Base-by-base conservation (phyloP, 1,140 invertebrate genomes). In the Drosophila virilis region DNA sequence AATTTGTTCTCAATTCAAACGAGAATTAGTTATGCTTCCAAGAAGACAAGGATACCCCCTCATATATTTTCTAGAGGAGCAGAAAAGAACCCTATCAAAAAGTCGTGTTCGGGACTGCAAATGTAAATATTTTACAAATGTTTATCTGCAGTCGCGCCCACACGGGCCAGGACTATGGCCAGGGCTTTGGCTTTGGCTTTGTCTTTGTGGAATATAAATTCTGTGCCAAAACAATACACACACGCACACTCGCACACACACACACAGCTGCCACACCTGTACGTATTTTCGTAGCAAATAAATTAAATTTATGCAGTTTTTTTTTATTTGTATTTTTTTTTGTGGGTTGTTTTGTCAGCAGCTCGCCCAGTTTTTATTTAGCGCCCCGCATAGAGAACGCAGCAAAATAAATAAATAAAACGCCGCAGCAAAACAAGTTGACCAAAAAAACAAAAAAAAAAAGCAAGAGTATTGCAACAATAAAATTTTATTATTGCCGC, bases 231-330 rank as follows among this genome's bases (percentile, higher is more conserved):
- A 71, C 68, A 76, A 76, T 66, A 72, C 60, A 40, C 22, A 28
- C 22, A 48, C 66, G 37, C 51, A 57, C 48, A 38, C 48, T 22
- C n/a, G 50, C 68, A 32, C 42, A 32, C 43, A 13, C n/a, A 52
- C 59, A 45, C 17, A 38, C 43, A 65, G 45, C 50, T 68, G 69
- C 60, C 68, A 75, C 77, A 86, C 83, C 83, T 88, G 83, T 40
- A 54, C 50, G 59, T 52, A 42, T 64, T 70, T 61, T n/a, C 59
- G 43, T 28, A 52, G 79, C 75, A 84, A 88, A 88, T 88, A 89
- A 88, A 88, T 88, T 80, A 89, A 80, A 88, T 89, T 86, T 89
- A 83, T 88, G 83, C 80, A 70, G 83, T 77, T 88, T 88, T 74
- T 74, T 62, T 17, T 51, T 45, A 28, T n/a, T n/a, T n/a, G n/a